Evolutionary conservation across 1,140 invertebrate genomes (phyloP), one percentile per base, ranked within the genome.

Genomic region (Nomia melanderi): DNA sequence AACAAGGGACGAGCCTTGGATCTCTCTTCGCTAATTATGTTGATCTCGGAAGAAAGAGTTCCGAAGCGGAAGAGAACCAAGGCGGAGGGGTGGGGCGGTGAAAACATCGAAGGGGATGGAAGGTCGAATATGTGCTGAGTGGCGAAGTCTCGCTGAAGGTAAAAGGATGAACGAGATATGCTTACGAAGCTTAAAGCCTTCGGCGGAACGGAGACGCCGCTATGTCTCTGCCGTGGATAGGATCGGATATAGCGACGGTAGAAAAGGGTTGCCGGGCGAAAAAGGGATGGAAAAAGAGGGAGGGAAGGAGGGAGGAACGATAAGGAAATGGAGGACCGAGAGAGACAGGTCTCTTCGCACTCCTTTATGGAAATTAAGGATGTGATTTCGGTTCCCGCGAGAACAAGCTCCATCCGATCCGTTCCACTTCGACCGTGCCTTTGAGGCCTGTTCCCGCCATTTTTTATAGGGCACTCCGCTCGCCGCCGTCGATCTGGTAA

Each of bases 281-380:
- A 70, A 56, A 25, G 75, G 41, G 9, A 36, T 1, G 23, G 12
- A 39, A 59, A 12, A 65, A 71, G 60, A 23, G 17, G 41, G 17
- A 60, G 27, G 27, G 44, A n/a, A 44, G 27, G 41, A 25, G 47
- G 36, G 53, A 29, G 20, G 17, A 44, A 33, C 11, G 29, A 57
- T 65, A 7, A 5, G 4, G 41, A 47, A 8, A 64, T 25, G 41
- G 41, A 14, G 41, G 5, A 33, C 23, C n/a, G 56, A 47, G 60
- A n/a, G 47, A n/a, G 62, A 39, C 12, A 50, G 11, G 17, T 29
- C 31, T 41, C 65, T 62, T 71, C 77, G 59, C 81, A 64, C 77
- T 82, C 67, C 78, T 86, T 84, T 82, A 89, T 89, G 88, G 83
- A 88, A 87, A 88, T 87, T 85, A 84, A 88, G 84, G 79, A 86